phyloP scores from a whole-genome alignment of 1,140 invertebrate species.

The Agrypnia vestita region DNA sequence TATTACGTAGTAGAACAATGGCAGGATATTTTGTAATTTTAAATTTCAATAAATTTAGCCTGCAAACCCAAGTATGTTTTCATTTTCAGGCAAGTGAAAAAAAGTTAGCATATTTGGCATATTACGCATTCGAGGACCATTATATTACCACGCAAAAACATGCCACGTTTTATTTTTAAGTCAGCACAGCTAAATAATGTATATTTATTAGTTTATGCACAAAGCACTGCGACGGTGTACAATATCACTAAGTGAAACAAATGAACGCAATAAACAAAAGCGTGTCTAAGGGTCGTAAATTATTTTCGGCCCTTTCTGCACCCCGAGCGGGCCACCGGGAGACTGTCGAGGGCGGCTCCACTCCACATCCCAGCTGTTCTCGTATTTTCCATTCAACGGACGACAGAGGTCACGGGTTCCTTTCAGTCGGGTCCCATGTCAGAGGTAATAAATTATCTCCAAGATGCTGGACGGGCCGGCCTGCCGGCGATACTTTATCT shows the following conservation, averaged over 20 bases:
- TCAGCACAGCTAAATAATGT: not conserved
- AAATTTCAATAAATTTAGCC: no score
- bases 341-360: not conserved
- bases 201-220: slow-evolving; percentile 7
- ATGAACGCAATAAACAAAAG: slow-evolving; percentile 10
- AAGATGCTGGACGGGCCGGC: slow-evolving; percentile 21
- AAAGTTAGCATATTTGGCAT: no score
- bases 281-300: slow-evolving; percentile 26
- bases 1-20: no score
- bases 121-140: no score
- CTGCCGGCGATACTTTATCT: slow-evolving; percentile 21
- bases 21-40: no score
- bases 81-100: no score
- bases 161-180: not conserved
- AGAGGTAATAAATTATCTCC: slow-evolving; percentile 44
- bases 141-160: no score
- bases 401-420: slow-evolving; percentile 14
- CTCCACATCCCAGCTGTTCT: not conserved
- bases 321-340: not conserved
- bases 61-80: no score
- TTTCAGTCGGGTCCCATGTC: slow-evolving; percentile 26
- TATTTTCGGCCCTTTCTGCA: slow-evolving; percentile 33
- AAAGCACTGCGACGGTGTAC: not conserved
- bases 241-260: not conserved
- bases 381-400: slow-evolving; percentile 36